Evolutionary conservation across 2,797 vertebrate species (phyloP).

Genomic region (Loris lydekkerianus): DNA sequence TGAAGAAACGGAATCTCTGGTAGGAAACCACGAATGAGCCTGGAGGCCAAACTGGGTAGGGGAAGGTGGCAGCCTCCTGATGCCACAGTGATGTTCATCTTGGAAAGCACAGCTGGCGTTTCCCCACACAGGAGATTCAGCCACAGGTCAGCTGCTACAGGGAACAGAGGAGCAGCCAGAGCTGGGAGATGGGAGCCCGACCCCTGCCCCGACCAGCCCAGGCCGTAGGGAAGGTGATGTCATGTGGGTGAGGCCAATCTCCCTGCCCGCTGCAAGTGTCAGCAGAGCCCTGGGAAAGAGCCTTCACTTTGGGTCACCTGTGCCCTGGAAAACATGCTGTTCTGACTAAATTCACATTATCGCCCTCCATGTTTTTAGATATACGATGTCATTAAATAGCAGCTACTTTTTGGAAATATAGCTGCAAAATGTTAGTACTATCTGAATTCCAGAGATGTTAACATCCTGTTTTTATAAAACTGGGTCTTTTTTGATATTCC

Average conservation of each 20-base stretch:
- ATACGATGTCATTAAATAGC: fast-evolving
- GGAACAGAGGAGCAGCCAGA: no score
- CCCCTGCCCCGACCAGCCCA: fast-evolving
- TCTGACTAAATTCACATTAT: fast-evolving
- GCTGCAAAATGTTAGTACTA: fast-evolving
- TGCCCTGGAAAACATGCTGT: fast-evolving
- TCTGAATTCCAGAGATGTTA: neutral
- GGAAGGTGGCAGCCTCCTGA: no score
- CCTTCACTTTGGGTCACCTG: fast-evolving
- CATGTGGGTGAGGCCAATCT: fast-evolving
- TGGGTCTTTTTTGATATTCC: neutral
- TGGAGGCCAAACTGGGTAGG: fast-evolving
- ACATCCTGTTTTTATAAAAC: fast-evolving
- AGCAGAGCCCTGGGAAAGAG: fast-evolving
- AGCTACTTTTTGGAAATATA: neutral
- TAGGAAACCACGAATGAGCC: fast-evolving
- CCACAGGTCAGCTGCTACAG: no score
- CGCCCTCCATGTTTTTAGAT: no score
- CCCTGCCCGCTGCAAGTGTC: fast-evolving
- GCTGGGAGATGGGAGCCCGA: fast-evolving
- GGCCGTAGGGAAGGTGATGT: fast-evolving
- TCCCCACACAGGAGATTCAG: no score
- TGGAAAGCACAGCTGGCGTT: no score
- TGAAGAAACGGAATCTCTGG: fast-evolving
- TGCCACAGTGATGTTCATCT: no score